phyloP scores from a whole-genome alignment of 2,888 invertebrate species.

The Tanypteryx hageni region DNA sequence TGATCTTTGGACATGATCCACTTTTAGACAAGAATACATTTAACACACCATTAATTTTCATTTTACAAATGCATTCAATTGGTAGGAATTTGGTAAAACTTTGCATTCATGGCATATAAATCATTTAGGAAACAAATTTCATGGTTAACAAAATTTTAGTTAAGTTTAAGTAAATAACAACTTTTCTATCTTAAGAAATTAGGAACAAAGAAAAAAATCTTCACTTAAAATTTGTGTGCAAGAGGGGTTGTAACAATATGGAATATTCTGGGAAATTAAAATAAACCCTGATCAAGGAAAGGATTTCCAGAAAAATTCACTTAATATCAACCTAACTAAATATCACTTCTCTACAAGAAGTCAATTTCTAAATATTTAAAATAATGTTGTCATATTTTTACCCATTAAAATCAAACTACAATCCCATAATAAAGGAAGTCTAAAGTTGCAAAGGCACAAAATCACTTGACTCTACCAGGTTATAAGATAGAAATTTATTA shows the following conservation, averaged over 20 bases:
- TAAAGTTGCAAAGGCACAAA: slow-evolving; percentile 8
- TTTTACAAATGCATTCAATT: not conserved
- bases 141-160: not conserved
- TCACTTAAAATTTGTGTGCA: not conserved
- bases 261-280: not conserved
- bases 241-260: not conserved
- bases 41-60: not conserved
- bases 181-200: not conserved
- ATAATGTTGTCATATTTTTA: not conserved
- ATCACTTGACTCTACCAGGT: not conserved
- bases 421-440: not conserved
- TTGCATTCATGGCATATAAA: not conserved
- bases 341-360: not conserved
- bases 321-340: not conserved
- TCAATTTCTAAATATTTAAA: not conserved
- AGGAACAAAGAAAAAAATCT: not conserved
- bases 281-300: not conserved
- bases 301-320: not conserved
- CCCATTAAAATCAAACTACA: not conserved
- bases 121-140: slow-evolving; percentile 8
- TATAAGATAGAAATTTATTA: not conserved
- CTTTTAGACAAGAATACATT: not conserved
- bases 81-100: not conserved
- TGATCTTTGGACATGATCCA: too few relatives aligned
- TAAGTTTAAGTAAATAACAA: not conserved